Conservation (phyloP, 1,140 invertebrate species). For the Carposina sasakii region DNA sequence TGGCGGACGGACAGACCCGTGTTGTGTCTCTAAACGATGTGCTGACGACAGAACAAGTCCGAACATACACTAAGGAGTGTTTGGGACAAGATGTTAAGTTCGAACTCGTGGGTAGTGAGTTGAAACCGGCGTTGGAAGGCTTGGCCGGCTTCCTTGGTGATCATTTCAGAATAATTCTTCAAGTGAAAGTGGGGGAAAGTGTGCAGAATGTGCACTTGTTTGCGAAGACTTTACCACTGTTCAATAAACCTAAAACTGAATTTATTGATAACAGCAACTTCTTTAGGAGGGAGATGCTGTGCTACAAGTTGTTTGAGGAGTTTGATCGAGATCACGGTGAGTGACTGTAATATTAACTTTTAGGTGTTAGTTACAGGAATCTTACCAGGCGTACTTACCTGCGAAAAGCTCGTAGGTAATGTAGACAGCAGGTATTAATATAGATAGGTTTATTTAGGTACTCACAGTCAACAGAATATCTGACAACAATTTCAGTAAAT, state of each 20-base stretch:
- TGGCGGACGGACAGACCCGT: too few species aligned
- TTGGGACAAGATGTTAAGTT: background rate
- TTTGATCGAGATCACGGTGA: constrained; percentile 32
- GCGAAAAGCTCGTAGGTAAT: too few species aligned
- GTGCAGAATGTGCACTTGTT: constrained; percentile 36
- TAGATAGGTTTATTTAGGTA: too few species aligned
- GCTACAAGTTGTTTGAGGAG: constrained; percentile 40
- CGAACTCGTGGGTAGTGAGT: constrained; percentile 22
- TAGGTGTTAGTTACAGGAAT: too few species aligned
- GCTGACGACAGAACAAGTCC: too few species aligned
- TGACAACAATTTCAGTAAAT: too few species aligned
- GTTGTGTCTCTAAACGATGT: too few species aligned
- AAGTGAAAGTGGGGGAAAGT: constrained; percentile 18
- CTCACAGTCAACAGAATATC: too few species aligned
- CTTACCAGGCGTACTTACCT: too few species aligned
- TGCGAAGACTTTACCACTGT: constrained; percentile 38
- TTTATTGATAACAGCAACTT: constrained; percentile 40
- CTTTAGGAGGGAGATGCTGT: constrained; percentile 35
- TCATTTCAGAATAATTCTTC: constrained; percentile 33
- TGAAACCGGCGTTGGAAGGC: constrained; percentile 32
- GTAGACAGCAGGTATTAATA: too few species aligned
- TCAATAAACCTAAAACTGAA: constrained; percentile 42
- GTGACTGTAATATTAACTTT: too few species aligned
- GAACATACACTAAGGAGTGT: too few species aligned
- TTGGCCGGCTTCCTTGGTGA: constrained; percentile 49